Evolutionary conservation across 2,888 invertebrate genomes (phyloP).

Genomic region (Lasius fuliginosus): DNA sequence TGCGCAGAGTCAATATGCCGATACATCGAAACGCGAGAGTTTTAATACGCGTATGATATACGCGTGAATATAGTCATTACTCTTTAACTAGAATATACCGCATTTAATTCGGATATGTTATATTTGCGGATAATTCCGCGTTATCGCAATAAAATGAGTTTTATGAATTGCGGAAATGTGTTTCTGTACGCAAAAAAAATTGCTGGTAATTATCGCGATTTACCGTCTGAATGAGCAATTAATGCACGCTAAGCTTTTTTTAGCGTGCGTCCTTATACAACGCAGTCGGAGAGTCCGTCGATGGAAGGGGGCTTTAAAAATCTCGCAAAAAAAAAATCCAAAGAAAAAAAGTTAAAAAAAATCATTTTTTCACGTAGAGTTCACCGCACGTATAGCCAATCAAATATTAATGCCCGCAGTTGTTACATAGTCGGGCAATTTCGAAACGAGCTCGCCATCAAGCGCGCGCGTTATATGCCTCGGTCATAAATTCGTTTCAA

Average conservation of each 20-base stretch:
- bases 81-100: conserved; percentile 21
- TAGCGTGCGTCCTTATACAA: neutral
- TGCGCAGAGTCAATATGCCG: conserved; percentile 35
- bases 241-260: conserved; percentile 12
- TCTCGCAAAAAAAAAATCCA: neutral
- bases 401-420: conserved; percentile 78
- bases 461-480: conserved; percentile 74
- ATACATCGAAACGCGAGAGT: conserved; percentile 23
- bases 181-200: neutral
- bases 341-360: neutral
- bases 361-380: conserved; percentile 54
- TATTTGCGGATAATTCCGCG: neutral
- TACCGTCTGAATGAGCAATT: neutral
- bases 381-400: conserved; percentile 65
- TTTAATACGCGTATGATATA: conserved; percentile 18
- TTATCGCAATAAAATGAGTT: conserved; percentile 11
- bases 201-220: neutral
- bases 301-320: neutral
- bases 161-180: neutral
- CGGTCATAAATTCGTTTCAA: conserved; percentile 77
- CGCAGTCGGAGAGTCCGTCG: neutral
- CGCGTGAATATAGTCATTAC: neutral
- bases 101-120: neutral
- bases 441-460: conserved; percentile 73
- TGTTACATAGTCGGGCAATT: conserved; percentile 75